These are phyloP conservation scores for Aix galericulata DNA, from an alignment of 2,113 vertebrate species.

Conservation along the genomic window DNA sequence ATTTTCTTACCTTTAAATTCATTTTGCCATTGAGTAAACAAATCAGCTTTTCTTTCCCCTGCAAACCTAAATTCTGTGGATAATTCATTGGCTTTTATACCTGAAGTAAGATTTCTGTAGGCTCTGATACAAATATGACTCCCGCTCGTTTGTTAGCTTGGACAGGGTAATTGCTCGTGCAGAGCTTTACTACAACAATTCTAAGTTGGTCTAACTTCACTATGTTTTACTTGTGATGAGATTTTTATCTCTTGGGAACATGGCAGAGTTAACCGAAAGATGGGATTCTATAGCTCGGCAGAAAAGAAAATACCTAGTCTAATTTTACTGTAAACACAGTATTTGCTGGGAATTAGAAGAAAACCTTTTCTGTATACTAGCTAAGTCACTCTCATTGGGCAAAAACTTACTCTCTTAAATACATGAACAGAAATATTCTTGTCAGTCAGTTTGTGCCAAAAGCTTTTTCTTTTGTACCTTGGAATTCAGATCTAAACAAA, in stretches of 20 bases:
- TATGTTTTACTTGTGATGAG: not conserved
- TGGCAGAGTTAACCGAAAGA: not conserved
- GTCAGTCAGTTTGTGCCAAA: not conserved
- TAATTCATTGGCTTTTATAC: not conserved
- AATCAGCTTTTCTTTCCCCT: not conserved
- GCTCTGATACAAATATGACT: not conserved
- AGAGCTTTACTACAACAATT: not conserved
- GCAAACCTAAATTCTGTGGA: not conserved
- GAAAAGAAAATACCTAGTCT: not conserved
- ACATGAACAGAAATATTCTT: not conserved
- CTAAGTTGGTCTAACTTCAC: not conserved
- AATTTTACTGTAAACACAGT: not conserved
- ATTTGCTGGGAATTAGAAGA: not conserved
- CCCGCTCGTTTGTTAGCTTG: fast-evolving
- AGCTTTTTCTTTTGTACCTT: not conserved
- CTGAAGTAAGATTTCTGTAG: not conserved
- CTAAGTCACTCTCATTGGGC: not conserved
- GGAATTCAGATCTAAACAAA: not conserved
- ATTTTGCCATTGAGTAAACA: not conserved
- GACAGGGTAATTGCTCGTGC: not conserved
- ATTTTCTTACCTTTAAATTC: not conserved
- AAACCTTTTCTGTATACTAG: not conserved
- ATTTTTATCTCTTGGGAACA: not conserved
- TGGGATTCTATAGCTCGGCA: not conserved
- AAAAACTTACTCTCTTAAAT: not conserved